A percentile compares a stretch with the other conserved stretches of the same genome.
These are phyloP conservation scores for Lysiphlebus fabarum DNA, from an alignment of 1,140 invertebrate genomes.

Conservation along the genomic window DNA sequence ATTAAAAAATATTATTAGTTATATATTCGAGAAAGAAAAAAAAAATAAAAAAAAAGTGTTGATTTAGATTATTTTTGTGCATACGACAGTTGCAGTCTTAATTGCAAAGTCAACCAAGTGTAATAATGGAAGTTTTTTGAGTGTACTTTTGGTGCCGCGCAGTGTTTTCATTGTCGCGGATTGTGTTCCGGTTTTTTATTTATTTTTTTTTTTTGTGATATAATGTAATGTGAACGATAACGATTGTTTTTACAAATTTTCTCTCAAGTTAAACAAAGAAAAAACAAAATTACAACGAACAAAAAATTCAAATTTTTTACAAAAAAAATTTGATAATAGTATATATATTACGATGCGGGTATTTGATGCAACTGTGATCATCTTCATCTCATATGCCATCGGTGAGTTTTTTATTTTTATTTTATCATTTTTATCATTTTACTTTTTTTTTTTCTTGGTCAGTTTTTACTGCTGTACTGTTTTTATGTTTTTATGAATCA, in stretches of 20 bases:
- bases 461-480: slow-evolving; percentile 4
- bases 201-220: slow-evolving; percentile 9
- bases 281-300: no score
- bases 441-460: slow-evolving; percentile 5
- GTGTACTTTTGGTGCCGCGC: slow-evolving; percentile 21
- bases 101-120: slow-evolving; percentile 32
- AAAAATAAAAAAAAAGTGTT: no score
- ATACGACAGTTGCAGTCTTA: slow-evolving; percentile 29
- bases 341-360: slow-evolving; percentile 31
- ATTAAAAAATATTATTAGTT: no score
- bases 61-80: not conserved
- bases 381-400: slow-evolving; percentile 39
- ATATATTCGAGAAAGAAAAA: no score
- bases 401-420: slow-evolving; percentile 35
- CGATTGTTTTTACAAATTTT: slow-evolving; percentile 27
- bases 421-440: slow-evolving; percentile 13
- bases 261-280: slow-evolving; percentile 5
- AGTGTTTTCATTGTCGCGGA: slow-evolving; percentile 13
- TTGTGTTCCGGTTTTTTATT: slow-evolving; percentile 10
- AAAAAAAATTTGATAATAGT: no score
- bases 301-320: no score
- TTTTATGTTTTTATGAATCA: not conserved
- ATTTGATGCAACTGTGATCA: slow-evolving; percentile 32
- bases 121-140: slow-evolving; percentile 43
- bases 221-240: slow-evolving; percentile 33